Conservation (phyloP, 1,140 invertebrate genomes). For the Rhagoletis pomonella region DNA sequence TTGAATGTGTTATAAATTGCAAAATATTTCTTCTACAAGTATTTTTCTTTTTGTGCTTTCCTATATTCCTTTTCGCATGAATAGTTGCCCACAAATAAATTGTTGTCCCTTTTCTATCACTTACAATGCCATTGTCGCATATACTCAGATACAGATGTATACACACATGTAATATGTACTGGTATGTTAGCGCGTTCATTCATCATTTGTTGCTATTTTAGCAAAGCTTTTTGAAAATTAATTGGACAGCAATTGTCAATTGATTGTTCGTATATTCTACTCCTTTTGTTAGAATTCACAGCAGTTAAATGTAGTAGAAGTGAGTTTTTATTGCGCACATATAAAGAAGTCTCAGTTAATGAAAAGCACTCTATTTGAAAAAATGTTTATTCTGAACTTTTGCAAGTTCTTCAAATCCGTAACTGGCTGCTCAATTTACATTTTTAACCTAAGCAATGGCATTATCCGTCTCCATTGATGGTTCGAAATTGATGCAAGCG, state of each 20-base stretch:
- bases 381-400: too few relatives aligned
- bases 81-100: constrained; percentile 48
- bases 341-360: too few relatives aligned
- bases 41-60: background rate
- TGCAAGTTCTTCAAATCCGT: too few relatives aligned
- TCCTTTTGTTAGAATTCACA: background rate
- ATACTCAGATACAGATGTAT: background rate
- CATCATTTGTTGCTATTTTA: constrained; percentile 11
- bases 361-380: too few relatives aligned
- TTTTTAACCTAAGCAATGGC: too few relatives aligned
- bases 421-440: too few relatives aligned
- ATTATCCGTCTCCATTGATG: too few relatives aligned
- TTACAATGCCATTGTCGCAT: constrained; percentile 9
- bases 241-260: constrained; percentile 45
- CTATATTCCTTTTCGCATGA: constrained; percentile 31
- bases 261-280: background rate
- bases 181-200: background rate
- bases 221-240: constrained; percentile 33
- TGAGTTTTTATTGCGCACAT: background rate
- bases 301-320: background rate
- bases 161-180: background rate
- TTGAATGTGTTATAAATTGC: constrained; percentile 25
- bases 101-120: constrained; percentile 33
- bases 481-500: too few relatives aligned
- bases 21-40: constrained; percentile 16